Conservation (phyloP, 2,888 invertebrate species). For the Papilio protenor region DNA sequence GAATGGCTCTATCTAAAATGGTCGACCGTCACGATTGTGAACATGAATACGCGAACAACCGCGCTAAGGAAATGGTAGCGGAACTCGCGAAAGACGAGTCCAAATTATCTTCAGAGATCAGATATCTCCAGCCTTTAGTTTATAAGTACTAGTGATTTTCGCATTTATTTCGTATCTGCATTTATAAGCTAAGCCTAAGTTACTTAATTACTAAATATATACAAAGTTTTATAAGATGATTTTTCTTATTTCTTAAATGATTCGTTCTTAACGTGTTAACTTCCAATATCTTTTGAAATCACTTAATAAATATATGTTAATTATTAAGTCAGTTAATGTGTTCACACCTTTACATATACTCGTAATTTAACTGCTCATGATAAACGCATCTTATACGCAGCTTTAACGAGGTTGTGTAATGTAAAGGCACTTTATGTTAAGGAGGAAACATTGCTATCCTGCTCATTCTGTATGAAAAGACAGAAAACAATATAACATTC, state of each 20-base stretch:
- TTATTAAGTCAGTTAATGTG: background rate
- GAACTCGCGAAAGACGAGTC: slow-evolving; percentile 85
- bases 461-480: too few species aligned
- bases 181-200: slow-evolving; percentile 36
- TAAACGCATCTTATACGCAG: background rate
- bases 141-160: slow-evolving; percentile 62
- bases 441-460: background rate
- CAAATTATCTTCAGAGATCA: slow-evolving; percentile 82
- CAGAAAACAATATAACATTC: background rate
- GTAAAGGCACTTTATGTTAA: background rate
- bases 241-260: background rate
- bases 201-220: slow-evolving; percentile 39
- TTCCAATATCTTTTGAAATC: too few species aligned
- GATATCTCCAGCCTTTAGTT: slow-evolving; percentile 84
- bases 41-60: slow-evolving; percentile 84
- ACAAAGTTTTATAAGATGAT: slow-evolving; percentile 10
- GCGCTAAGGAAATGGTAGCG: slow-evolving; percentile 80
- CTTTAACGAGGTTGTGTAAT: slow-evolving; percentile 6
- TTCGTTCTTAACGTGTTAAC: too few species aligned
- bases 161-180: slow-evolving; percentile 34
- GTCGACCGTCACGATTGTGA: slow-evolving; percentile 84
- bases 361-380: background rate
- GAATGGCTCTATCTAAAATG: slow-evolving; percentile 83
- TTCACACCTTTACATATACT: background rate
- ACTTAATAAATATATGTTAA: too few species aligned